phyloP scores from a whole-genome alignment of 2,113 vertebrate species.

The Notiomystis cincta region DNA sequence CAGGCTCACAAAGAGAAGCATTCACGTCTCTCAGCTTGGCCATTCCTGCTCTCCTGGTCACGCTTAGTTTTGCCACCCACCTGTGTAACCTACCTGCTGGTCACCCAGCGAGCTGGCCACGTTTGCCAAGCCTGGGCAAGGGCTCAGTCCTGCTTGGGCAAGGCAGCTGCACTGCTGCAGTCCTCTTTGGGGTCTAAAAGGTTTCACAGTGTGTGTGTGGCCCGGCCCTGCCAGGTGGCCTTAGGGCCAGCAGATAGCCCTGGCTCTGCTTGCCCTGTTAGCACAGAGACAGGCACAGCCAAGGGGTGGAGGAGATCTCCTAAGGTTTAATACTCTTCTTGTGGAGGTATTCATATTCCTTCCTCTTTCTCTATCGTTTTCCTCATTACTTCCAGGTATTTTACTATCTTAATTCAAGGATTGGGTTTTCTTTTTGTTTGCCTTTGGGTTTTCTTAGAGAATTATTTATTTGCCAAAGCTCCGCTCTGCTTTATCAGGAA shows the following conservation, averaged over 20 bases:
- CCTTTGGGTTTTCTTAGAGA: not conserved
- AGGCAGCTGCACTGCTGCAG: not conserved
- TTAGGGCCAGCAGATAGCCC: not conserved
- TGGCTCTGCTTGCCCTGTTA: not conserved
- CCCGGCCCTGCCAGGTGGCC: not conserved
- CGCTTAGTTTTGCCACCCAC: not conserved
- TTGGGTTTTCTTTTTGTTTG: not conserved
- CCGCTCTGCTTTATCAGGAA: not conserved
- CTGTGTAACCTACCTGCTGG: not conserved
- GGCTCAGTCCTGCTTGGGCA: not conserved
- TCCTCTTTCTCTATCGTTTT: not conserved
- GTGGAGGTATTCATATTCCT: not conserved
- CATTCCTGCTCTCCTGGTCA: not conserved
- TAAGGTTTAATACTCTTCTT: not conserved
- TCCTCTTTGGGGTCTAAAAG: not conserved
- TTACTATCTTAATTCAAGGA: not conserved
- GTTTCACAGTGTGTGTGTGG: not conserved
- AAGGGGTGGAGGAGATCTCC: not conserved
- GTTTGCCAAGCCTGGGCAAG: not conserved
- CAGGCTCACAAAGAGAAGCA: not conserved
- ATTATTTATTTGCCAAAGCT: not conserved
- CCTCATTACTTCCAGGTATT: not conserved
- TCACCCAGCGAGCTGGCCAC: not conserved
- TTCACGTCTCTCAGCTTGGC: not conserved
- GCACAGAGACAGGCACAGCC: too few relatives aligned